These are phyloP conservation scores for Drosophila triauraria DNA, from an alignment of 1,140 invertebrate genomes.

Conservation along the genomic window DNA sequence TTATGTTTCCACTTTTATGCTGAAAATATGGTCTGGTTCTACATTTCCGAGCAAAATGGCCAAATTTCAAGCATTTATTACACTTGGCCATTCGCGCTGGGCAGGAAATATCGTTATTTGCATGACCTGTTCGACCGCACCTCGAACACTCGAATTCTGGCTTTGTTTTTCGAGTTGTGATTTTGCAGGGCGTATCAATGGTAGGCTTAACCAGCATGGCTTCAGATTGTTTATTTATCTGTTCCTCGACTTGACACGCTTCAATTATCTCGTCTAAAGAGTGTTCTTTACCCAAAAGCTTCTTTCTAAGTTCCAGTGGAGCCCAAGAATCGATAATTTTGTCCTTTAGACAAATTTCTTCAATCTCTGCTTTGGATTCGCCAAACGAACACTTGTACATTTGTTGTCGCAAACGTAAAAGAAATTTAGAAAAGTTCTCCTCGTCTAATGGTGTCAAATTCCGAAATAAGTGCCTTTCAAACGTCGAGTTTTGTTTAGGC, in stretches of 20 bases:
- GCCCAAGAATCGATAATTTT: constrained; percentile 14
- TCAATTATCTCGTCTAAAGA: constrained; percentile 12
- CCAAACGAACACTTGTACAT: constrained; percentile 8
- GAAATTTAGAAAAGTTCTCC: neutral
- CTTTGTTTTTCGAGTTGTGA: neutral
- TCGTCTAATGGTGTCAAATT: neutral
- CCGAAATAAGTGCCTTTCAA: constrained; percentile 6
- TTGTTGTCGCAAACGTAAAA: constrained; percentile 2
- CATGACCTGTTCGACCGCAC: neutral
- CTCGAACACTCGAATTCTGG: neutral
- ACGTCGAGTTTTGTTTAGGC: constrained; percentile 1
- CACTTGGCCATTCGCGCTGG: neutral
- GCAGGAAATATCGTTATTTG: neutral
- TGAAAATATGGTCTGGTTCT: too few relatives aligned
- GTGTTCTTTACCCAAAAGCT: constrained; percentile 14
- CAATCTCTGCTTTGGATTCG: neutral
- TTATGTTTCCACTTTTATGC: neutral
- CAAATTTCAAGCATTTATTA: neutral
- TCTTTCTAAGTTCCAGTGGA: constrained; percentile 5
- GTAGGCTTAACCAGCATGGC: neutral
- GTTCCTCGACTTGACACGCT: constrained; percentile 6
- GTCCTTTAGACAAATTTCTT: neutral
- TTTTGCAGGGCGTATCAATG: neutral
- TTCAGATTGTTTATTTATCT: constrained; percentile 5
- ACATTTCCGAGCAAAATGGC: too few relatives aligned